Evolutionary conservation across 2,888 invertebrate species (phyloP).

Genomic region (Lingula anatina): DNA sequence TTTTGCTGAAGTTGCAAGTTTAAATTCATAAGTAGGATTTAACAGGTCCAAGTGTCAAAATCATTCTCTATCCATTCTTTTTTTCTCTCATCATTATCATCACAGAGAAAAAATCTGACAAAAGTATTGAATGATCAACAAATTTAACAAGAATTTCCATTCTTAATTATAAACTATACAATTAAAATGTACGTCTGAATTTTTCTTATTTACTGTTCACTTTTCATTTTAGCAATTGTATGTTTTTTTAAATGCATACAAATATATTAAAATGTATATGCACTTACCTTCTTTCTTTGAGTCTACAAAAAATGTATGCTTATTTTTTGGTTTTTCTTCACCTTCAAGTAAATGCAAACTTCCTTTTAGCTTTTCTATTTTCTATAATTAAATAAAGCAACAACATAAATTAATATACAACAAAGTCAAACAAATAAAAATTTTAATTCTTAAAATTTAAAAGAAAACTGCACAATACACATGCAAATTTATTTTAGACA

Average conservation of each 20-base stretch:
- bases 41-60: background rate
- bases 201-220: too few species aligned
- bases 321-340: slow-evolving; percentile 65
- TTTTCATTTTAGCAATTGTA: too few species aligned
- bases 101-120: too few species aligned
- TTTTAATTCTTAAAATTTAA: background rate
- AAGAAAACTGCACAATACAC: slow-evolving; percentile 1
- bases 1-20: slow-evolving; percentile 53
- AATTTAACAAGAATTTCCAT: too few species aligned
- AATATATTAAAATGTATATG: background rate
- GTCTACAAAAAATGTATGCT: slow-evolving; percentile 76
- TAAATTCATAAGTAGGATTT: too few species aligned
- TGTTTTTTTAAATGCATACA: too few species aligned
- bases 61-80: background rate
- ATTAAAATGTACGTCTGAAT: too few species aligned
- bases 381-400: slow-evolving; percentile 44
- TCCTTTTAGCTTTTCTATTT: slow-evolving; percentile 70
- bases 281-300: slow-evolving; percentile 56
- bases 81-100: too few species aligned
- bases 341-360: slow-evolving; percentile 77
- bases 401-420: slow-evolving; percentile 7
- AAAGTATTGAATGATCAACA: too few species aligned
- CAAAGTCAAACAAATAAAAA: slow-evolving; percentile 5
- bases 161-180: too few species aligned
- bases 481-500: background rate